Percentiles rank a stretch among this genome's conserved stretches.
phyloP scores from a whole-genome alignment of 2,113 vertebrate species.

The Capreolus pygargus region DNA sequence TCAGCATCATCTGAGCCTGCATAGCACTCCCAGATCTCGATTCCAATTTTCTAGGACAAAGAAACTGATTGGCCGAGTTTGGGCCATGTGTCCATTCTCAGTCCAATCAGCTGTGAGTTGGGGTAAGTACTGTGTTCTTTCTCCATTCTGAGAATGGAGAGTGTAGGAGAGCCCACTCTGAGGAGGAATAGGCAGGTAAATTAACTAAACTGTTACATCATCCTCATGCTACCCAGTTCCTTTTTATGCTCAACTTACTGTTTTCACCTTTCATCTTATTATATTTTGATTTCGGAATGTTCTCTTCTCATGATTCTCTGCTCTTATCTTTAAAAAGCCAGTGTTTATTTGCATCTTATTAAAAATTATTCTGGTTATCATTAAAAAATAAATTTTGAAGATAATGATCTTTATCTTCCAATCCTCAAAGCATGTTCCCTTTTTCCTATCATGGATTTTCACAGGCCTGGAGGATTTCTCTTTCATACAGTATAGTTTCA shows the following conservation, averaged over 20 bases:
- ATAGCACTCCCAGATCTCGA: neutral
- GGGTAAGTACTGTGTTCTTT: neutral
- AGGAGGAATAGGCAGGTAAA: neutral
- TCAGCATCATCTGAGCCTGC: neutral
- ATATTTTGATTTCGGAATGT: constrained; percentile 23
- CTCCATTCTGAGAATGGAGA: neutral
- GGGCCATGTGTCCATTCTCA: neutral
- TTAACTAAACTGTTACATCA: neutral
- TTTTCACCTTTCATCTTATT: neutral
- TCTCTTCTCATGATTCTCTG: neutral
- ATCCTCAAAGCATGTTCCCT: neutral
- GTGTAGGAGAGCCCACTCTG: neutral
- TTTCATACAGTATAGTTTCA: neutral
- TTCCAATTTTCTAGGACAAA: neutral
- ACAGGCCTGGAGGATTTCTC: neutral
- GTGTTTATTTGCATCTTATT: neutral
- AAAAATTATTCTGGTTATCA: constrained; percentile 25
- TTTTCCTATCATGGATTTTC: neutral
- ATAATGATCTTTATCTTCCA: constrained; percentile 11
- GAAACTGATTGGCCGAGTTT: neutral
- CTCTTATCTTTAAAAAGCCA: neutral
- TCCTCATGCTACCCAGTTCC: neutral
- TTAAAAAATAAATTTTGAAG: constrained; percentile 22
- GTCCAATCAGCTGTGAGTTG: neutral
- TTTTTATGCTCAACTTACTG: neutral